Evolutionary conservation across 2,113 vertebrate species (phyloP).

Genomic region (Dicrurus megarhynchus): DNA sequence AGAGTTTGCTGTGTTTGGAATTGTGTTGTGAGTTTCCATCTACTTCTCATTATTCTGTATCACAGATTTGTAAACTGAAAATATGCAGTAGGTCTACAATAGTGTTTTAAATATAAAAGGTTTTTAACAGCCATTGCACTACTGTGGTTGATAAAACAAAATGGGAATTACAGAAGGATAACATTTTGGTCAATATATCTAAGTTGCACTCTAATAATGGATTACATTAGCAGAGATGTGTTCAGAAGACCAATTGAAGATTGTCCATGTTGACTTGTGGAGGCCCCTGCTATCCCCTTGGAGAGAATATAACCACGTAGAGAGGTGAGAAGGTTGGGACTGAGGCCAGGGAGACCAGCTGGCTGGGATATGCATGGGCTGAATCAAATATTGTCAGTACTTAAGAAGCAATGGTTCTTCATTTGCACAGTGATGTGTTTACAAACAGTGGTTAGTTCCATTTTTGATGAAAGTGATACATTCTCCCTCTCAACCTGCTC

Average conservation of each 20-base stretch:
- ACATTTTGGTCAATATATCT: neutral
- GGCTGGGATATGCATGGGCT: neutral
- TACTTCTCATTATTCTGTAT: neutral
- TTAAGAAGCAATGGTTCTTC: neutral
- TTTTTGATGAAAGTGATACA: neutral
- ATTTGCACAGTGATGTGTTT: conserved; percentile 13
- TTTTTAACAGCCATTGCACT: neutral
- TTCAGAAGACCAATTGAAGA: conserved; percentile 18
- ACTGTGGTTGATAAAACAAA: neutral
- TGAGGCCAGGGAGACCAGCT: neutral
- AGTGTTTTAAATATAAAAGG: neutral
- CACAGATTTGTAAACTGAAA: neutral
- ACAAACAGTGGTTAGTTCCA: neutral
- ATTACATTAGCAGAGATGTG: conserved; percentile 1
- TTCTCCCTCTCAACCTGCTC: neutral
- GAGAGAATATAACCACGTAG: neutral
- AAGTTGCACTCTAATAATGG: conserved; percentile 31
- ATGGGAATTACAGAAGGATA: neutral
- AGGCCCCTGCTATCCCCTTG: neutral
- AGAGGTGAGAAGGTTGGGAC: neutral
- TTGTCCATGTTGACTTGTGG: neutral
- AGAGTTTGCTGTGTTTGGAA: neutral
- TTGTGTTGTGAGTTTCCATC: neutral
- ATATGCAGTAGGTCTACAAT: neutral
- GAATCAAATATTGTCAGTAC: neutral